phyloP scores from a whole-genome alignment of 2,888 invertebrate species.

The Tholera decimalis region DNA sequence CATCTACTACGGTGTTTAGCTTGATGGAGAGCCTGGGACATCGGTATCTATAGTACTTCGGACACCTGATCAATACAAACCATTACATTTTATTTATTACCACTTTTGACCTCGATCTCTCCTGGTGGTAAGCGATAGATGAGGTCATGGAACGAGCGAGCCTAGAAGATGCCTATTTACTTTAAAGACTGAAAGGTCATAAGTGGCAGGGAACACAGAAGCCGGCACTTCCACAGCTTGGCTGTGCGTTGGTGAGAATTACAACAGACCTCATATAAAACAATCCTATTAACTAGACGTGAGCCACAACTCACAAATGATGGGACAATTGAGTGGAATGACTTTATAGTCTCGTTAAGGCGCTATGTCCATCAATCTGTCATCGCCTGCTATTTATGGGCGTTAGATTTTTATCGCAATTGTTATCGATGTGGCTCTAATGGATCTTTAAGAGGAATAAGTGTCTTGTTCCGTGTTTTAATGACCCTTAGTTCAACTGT shows the following conservation, averaged over 20 bases:
- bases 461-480: neutral
- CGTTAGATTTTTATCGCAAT: conserved; percentile 17
- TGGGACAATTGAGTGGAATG: conserved; percentile 41
- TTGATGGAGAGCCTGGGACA: no score
- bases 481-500: neutral
- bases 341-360: conserved; percentile 27
- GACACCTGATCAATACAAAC: no score
- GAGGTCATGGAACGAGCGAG: no score
- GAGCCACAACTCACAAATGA: neutral
- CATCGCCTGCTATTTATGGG: conserved; percentile 21
- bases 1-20: no score
- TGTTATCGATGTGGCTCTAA: neutral
- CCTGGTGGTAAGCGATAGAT: no score
- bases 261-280: conserved; percentile 1
- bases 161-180: no score
- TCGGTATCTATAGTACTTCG: no score
- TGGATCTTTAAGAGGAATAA: conserved; percentile 6
- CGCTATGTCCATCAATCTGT: conserved; percentile 28
- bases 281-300: neutral
- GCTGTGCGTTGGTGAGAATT: conserved; percentile 2
- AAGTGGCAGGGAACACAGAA: no score
- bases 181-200: no score
- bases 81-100: no score
- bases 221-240: no score
- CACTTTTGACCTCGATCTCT: no score